A percentile compares a stretch with the other conserved stretches of the same genome.
These are phyloP conservation scores for Burhinus oedicnemus DNA, from an alignment of 2,113 vertebrate genomes.

Conservation along the genomic window DNA sequence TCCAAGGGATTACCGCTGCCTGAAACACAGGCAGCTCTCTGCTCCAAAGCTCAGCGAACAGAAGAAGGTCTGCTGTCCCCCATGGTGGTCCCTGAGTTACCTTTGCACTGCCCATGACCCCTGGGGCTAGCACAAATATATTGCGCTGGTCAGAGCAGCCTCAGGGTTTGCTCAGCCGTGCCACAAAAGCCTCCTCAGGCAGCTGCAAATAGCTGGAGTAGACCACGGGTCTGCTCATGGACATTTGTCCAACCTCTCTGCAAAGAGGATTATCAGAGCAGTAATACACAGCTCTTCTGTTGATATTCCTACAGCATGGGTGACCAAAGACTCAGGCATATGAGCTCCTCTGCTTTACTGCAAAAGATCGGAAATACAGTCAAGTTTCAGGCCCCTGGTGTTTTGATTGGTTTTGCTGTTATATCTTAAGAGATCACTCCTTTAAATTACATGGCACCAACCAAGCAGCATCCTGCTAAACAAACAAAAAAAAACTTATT, in stretches of 20 bases:
- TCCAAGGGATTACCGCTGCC: not conserved
- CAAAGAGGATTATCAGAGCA: not conserved
- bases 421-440: not conserved
- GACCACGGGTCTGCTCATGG: not conserved
- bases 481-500: not conserved
- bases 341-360: not conserved
- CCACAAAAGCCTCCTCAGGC: not conserved
- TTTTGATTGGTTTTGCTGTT: not conserved
- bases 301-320: not conserved
- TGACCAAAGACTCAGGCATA: not conserved
- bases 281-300: not conserved
- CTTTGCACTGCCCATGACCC: not conserved
- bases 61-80: not conserved
- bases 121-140: not conserved
- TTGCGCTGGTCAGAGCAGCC: not conserved
- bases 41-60: not conserved
- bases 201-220: not conserved
- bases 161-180: not conserved
- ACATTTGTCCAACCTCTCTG: not conserved
- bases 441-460: not conserved
- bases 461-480: not conserved
- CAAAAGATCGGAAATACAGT: not conserved
- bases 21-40: not conserved
- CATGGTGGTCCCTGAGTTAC: not conserved
- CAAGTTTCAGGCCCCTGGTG: not conserved